Conservation (phyloP, 92 coral and sea anemone species). For the Isaurus tuberculatus region DNA sequence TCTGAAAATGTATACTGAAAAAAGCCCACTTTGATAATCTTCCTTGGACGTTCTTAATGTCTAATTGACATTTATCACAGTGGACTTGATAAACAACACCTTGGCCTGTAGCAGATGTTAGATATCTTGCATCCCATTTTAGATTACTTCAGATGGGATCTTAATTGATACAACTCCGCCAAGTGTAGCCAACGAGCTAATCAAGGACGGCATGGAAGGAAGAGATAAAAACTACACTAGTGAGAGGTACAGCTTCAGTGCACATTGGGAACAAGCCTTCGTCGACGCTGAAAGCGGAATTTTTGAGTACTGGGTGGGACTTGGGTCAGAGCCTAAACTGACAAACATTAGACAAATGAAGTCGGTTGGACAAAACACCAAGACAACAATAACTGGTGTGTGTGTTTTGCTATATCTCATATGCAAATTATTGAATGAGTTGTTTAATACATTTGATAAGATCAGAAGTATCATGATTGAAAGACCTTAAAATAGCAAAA, state of each 20-base stretch:
- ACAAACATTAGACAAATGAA: constrained; percentile 64
- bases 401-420: neutral
- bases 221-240: constrained; percentile 71
- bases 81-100: constrained; percentile 52
- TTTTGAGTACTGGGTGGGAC: constrained; percentile 68
- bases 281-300: constrained; percentile 85
- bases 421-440: too few relatives aligned
- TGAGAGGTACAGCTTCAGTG: constrained; percentile 58
- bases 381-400: constrained; percentile 47
- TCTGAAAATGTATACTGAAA: too few relatives aligned
- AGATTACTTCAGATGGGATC: constrained; percentile 82
- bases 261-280: constrained; percentile 92
- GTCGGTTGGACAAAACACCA: constrained; percentile 70
- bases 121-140: neutral
- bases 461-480: too few relatives aligned
- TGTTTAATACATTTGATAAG: too few relatives aligned
- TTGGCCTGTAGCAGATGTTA: constrained; percentile 71
- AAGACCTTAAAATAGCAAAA: too few relatives aligned
- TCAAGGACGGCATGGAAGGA: constrained; percentile 78
- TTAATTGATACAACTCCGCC: constrained; percentile 78
- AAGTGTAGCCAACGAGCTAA: constrained; percentile 64
- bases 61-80: too few relatives aligned
- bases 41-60: too few relatives aligned
- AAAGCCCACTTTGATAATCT: too few relatives aligned
- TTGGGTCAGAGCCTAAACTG: constrained; percentile 76